Base-by-base conservation (phyloP, 2,888 invertebrate species). In the Cantharis nigra region DNA sequence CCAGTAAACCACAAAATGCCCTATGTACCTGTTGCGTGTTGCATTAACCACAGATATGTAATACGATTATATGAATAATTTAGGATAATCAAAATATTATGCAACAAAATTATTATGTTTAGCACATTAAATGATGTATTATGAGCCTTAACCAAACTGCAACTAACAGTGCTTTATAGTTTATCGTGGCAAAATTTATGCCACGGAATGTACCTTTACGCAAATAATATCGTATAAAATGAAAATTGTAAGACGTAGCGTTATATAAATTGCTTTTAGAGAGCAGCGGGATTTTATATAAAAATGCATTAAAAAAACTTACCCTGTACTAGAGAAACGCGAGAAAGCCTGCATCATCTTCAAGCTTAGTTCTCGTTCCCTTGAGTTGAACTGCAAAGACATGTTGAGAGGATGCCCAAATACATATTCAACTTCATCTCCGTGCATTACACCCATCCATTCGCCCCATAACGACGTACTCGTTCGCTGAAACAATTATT, bases 381-480 rank as follows among this genome's bases (percentile, higher is more conserved):
- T 92, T 23, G 94, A 92, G 86, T 94, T 95, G 90, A 97, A 98
- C 87, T 95, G 93, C 83, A 95, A 91, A 13, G 96, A 95, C 90
- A 93, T 93, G 90, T 98, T 96, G 85, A 98, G 90, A 0, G 98
- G 98, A 87, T 97, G 96, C 3, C 99, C 99, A 87, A 99, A 98
- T 83, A 98, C 96, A 89, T 98, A 99, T 88, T 97, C 97, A 86
- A 99, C 97, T 90, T 99, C 99, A 86, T 99, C 98, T 0, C 97
- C 99, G 82, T 99, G 99, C 93, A 99, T 94, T 79, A 98, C 98
- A 0, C 99, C 99, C 98, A 98, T 98, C 98, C 99, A 99, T 86
- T 96, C 94, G 26, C 98, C 98, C 99, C 99, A 99, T 63, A 97
- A 92, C 85, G 97, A 97, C 71, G 95, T 95, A 88, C 96, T 96